These are phyloP conservation scores for Syngnathus acus DNA, from an alignment of 2,797 vertebrate species.

Conservation along the genomic window DNA sequence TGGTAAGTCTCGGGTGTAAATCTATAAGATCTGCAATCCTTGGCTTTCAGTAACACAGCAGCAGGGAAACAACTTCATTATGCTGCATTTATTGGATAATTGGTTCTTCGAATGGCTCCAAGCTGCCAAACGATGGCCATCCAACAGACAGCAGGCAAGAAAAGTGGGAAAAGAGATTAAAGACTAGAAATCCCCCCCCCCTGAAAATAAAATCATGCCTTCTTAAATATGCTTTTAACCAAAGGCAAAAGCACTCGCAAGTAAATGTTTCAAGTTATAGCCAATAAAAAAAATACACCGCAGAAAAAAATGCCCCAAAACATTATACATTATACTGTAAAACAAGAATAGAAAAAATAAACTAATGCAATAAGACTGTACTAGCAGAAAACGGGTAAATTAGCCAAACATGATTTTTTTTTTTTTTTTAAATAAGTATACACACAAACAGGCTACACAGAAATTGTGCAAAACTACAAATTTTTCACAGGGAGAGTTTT, in stretches of 20 bases:
- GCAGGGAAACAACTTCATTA: constrained; percentile 67
- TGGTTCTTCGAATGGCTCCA: constrained; percentile 68
- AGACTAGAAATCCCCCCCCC: constrained; percentile 15
- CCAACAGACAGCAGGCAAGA: constrained; percentile 60
- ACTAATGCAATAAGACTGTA: neutral
- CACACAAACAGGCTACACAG: neutral
- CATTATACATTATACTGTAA: too few relatives aligned
- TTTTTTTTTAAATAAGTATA: too few relatives aligned
- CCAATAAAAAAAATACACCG: constrained; percentile 31
- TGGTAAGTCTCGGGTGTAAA: constrained; percentile 43
- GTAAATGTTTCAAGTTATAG: constrained; percentile 35
- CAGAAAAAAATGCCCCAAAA: neutral
- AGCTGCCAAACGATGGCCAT: constrained; percentile 63
- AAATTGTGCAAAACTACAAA: neutral
- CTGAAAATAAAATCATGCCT: constrained; percentile 43
- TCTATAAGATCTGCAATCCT: constrained; percentile 52
- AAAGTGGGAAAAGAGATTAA: constrained; percentile 48
- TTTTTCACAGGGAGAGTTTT: neutral
- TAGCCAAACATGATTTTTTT: neutral
- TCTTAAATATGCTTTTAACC: constrained; percentile 51
- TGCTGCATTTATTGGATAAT: constrained; percentile 71
- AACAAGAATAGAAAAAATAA: neutral
- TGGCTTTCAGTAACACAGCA: constrained; percentile 55
- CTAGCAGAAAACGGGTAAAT: neutral
- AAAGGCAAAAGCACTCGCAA: constrained; percentile 35